Evolutionary conservation across 2,797 vertebrate genomes (phyloP).

Genomic region (Ctenopoma kingsleyae): DNA sequence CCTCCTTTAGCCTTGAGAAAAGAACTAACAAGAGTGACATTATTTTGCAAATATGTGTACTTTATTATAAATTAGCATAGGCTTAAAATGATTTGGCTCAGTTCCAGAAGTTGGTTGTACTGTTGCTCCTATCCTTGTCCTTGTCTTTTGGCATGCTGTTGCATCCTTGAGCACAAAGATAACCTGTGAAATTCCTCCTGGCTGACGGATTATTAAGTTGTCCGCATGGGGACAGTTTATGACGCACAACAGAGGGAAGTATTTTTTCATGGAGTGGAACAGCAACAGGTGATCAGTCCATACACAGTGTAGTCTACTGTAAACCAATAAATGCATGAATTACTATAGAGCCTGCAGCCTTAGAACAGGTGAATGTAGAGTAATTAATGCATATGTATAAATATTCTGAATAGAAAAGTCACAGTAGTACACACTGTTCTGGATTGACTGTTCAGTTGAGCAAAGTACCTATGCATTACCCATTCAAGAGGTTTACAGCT

Average conservation of each 20-base stretch:
- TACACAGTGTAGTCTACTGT: no score
- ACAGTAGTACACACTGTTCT: no score
- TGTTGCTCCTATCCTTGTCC: conserved; percentile 24
- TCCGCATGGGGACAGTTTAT: conserved; percentile 37
- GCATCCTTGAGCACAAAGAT: conserved; percentile 66
- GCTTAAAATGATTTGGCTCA: not conserved
- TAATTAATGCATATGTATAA: no score
- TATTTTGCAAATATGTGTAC: not conserved
- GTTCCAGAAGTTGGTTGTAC: not conserved
- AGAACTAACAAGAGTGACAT: not conserved
- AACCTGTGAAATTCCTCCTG: conserved; percentile 69
- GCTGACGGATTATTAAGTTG: conserved; percentile 30
- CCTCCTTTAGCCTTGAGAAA: no score
- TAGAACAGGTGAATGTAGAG: no score
- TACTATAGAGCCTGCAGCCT: no score
- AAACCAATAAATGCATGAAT: no score
- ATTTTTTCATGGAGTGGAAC: conserved; percentile 21
- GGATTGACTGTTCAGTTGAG: no score
- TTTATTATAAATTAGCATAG: not conserved
- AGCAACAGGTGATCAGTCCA: conserved; percentile 43
- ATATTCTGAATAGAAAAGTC: no score
- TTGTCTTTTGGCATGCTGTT: conserved; percentile 10
- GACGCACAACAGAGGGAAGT: conserved; percentile 37
- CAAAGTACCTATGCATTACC: no score
- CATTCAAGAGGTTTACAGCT: no score